phyloP scores from a whole-genome alignment of 2,888 invertebrate species.

The Crocallis elinguaria region DNA sequence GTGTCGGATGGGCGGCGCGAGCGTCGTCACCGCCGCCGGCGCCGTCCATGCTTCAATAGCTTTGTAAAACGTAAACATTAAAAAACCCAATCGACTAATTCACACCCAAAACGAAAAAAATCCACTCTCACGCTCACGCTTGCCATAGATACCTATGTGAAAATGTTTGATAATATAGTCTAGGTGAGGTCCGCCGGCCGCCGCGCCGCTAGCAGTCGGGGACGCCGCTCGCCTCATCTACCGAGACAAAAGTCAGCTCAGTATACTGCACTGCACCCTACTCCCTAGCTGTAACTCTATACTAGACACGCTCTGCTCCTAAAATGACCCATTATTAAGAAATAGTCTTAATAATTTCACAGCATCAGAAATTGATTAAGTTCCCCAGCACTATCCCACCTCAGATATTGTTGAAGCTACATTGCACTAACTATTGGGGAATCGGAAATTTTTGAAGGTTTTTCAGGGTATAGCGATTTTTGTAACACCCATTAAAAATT shows the following conservation, averaged over 20 bases:
- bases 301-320: slow-evolving; percentile 8
- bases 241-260: slow-evolving; percentile 84
- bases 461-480: too few species aligned
- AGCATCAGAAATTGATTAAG: background rate
- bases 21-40: slow-evolving; percentile 59
- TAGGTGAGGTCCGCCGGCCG: slow-evolving; percentile 81
- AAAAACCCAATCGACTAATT: slow-evolving; percentile 85
- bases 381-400: background rate
- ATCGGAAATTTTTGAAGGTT: background rate
- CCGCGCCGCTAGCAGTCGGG: slow-evolving; percentile 74
- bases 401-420: background rate
- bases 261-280: slow-evolving; percentile 39
- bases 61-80: slow-evolving; percentile 82
- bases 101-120: slow-evolving; percentile 85
- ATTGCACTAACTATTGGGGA: background rate
- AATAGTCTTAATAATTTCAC: background rate
- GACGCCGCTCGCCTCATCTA: slow-evolving; percentile 82
- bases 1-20: slow-evolving; percentile 78
- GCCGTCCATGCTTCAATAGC: slow-evolving; percentile 81
- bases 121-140: slow-evolving; percentile 86
- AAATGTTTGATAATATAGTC: slow-evolving; percentile 83
- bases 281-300: slow-evolving; percentile 28
- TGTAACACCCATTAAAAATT: too few species aligned
- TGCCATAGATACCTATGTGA: slow-evolving; percentile 85
- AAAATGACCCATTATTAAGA: slow-evolving; percentile 2